phyloP scores from a whole-genome alignment of 2,888 invertebrate genomes.

The Balanococcus diminutus region DNA sequence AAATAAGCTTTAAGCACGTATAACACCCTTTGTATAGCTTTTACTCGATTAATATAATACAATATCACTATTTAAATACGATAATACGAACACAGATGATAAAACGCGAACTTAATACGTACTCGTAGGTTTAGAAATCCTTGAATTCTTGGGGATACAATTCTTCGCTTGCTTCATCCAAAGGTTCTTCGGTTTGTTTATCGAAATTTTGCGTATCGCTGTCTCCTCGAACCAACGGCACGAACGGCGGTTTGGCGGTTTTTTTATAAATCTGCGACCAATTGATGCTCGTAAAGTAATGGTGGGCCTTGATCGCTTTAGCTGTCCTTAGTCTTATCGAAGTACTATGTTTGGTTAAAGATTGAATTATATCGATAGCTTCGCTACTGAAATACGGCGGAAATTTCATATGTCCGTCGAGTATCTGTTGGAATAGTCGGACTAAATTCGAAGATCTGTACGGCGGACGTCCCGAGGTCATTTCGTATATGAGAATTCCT shows the following conservation, averaged over 20 bases:
- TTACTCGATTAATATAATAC: not conserved
- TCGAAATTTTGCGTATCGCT: slow-evolving; percentile 46
- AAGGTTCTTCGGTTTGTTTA: not conserved
- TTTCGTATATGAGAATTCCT: slow-evolving; percentile 44
- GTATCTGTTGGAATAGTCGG: not conserved
- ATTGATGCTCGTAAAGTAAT: not conserved
- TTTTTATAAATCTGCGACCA: slow-evolving; percentile 30
- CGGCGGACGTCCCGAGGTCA: slow-evolving; percentile 7
- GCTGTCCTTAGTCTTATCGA: not conserved
- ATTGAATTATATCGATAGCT: not conserved
- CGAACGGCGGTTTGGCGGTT: not conserved
- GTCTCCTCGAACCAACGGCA: not conserved
- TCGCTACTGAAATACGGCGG: not conserved
- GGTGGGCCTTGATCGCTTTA: not conserved
- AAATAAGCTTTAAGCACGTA: no score
- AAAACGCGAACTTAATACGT: not conserved
- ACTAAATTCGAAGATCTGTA: slow-evolving; percentile 15
- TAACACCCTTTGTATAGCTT: not conserved
- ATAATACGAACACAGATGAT: not conserved
- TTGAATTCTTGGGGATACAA: not conserved
- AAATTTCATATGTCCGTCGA: not conserved
- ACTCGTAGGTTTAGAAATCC: slow-evolving; percentile 1
- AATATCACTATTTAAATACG: not conserved
- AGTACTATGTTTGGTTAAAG: not conserved
- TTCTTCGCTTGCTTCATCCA: not conserved